These are phyloP conservation scores for Dromiciops gliroides DNA, from an alignment of 2,113 vertebrate species.

Conservation along the genomic window DNA sequence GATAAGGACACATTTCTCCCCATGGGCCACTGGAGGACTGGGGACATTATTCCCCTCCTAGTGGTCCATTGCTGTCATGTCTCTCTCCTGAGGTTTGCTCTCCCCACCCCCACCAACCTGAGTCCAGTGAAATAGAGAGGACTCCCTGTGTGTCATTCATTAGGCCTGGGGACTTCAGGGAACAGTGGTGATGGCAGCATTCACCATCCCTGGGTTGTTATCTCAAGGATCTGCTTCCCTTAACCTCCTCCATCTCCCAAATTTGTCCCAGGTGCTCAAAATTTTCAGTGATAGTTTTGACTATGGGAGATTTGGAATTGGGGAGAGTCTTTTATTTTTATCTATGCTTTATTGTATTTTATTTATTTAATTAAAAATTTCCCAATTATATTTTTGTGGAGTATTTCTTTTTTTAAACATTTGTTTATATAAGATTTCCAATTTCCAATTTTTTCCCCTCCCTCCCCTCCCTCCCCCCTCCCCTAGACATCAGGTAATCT, in stretches of 20 bases:
- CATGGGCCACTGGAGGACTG: background rate
- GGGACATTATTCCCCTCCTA: background rate
- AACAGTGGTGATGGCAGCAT: background rate
- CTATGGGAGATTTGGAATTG: background rate
- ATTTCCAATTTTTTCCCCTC: too few species aligned
- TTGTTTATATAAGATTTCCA: too few species aligned
- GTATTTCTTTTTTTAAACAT: too few species aligned
- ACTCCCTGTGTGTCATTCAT: background rate
- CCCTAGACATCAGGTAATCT: too few species aligned
- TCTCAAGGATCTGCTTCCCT: background rate
- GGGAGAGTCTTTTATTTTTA: conserved; percentile 7
- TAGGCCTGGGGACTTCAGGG: background rate
- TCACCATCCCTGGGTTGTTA: background rate
- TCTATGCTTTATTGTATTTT: too few species aligned
- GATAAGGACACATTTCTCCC: background rate
- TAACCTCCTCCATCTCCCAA: background rate
- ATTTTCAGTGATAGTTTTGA: background rate
- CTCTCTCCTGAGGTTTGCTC: background rate
- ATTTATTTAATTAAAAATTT: too few species aligned
- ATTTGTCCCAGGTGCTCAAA: background rate
- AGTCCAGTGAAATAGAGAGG: background rate
- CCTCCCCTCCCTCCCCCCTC: too few species aligned
- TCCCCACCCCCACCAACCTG: background rate
- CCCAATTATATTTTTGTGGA: too few species aligned
- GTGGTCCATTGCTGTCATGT: background rate